These are phyloP conservation scores for Tricholauxania praeusta DNA, from an alignment of 2,888 invertebrate species.

Conservation along the genomic window DNA sequence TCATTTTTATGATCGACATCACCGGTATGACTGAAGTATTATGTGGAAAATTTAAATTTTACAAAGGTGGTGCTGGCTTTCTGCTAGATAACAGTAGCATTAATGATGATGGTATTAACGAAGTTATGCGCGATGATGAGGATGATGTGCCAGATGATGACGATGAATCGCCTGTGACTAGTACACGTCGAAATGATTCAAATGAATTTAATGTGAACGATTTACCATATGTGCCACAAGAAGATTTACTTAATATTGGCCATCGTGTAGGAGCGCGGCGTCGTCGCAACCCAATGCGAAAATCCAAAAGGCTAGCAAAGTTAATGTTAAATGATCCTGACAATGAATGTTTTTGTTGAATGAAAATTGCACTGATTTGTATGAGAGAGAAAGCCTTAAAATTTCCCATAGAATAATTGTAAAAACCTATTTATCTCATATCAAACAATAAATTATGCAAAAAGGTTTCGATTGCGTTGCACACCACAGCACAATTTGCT, in stretches of 20 bases:
- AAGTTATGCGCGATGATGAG: slow-evolving; percentile 20
- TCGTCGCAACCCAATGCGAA: slow-evolving; percentile 41
- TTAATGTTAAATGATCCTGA: slow-evolving; percentile 38
- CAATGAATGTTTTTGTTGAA: slow-evolving; percentile 44
- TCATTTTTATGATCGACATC: slow-evolving; percentile 44
- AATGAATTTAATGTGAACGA: slow-evolving; percentile 44
- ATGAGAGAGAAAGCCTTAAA: background rate
- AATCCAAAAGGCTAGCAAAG: slow-evolving; percentile 43
- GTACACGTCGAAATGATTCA: slow-evolving; percentile 8
- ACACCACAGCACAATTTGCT: no score
- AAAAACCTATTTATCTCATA: no score
- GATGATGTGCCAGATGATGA: background rate
- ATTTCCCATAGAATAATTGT: no score
- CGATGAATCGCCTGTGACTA: background rate
- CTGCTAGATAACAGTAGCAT: background rate
- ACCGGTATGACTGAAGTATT: slow-evolving; percentile 41
- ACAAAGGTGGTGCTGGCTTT: background rate
- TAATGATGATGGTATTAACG: background rate
- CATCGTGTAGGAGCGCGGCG: slow-evolving; percentile 40
- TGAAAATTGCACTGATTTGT: slow-evolving; percentile 18
- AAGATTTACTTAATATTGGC: slow-evolving; percentile 46
- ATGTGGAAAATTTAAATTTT: slow-evolving; percentile 8
- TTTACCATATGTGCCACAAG: slow-evolving; percentile 45
- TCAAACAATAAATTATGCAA: no score
- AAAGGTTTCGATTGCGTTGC: no score